Evolutionary conservation across 2,797 vertebrate genomes (phyloP), one percentile per base, ranked within the genome.

Genomic region (Antrozous pallidus): DNA sequence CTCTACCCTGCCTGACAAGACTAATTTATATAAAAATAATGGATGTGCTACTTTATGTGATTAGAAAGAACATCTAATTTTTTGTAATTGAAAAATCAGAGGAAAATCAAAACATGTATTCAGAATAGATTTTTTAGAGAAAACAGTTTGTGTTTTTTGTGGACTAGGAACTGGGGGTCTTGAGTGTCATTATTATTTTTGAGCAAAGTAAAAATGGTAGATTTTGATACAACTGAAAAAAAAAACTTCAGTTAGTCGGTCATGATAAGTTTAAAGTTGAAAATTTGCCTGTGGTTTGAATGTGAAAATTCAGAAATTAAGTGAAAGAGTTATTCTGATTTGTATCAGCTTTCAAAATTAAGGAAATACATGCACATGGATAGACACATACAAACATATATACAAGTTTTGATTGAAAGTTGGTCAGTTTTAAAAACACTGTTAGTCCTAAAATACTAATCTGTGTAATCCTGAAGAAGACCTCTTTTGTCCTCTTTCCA

Each of bases 301-400:
- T 17, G 11, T 82, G 67, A 93, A 95, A 92, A 93, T 96, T 97
- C 47, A 97, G 95, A 96, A 93, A 78, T 63, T 63, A 77, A 79
- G 56, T 91, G 83, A 95, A 96, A 96, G 7, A 96, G 2, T 96
- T 67, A 94, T 96, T 97, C 92, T 90, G 90, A 94, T 91, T 91
- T 96, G 92, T 97, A 88, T 97, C 82, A 96, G 58, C 87, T 97
- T 96, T 97, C 54, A 40, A n/a, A 78, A 96, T 95, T 97, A 97
- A 97, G 96, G 97, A 97, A 97, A 91, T 67, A 42, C 54, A 96
- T 28, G 42, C 42, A 96, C 5, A n/a, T 1, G 3, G 47, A 8
- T 45, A 5, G n/a, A n/a, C 65, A 96, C 8, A 40, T 8, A 28
- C 12, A 70, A 11, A 58, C 47, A 96, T 70, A 82, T 97, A 96